A percentile compares a stretch with the other conserved stretches of the same genome.
Conservation (phyloP, 2,113 vertebrate genomes). For the Jaculus jaculus region DNA sequence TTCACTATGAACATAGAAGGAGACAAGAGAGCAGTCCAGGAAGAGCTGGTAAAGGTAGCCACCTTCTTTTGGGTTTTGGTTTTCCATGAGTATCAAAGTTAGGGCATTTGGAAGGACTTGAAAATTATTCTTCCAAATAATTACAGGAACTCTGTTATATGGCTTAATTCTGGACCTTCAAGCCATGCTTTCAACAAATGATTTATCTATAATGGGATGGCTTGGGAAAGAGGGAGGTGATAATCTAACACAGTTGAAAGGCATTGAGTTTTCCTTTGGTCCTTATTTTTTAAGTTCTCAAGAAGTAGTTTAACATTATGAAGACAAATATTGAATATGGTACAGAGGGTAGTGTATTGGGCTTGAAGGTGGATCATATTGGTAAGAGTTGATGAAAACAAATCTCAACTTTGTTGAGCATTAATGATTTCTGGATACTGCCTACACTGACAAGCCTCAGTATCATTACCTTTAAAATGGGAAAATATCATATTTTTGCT, state of each 20-base stretch:
- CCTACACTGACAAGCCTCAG: not conserved
- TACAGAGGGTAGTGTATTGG: not conserved
- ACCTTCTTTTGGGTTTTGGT: not conserved
- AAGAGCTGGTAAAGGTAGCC: not conserved
- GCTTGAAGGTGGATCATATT: not conserved
- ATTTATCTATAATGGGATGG: conserved; percentile 66
- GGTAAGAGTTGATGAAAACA: not conserved
- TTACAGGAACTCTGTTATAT: conserved; percentile 51
- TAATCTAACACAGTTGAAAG: conserved; percentile 57
- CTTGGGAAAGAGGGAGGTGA: not conserved
- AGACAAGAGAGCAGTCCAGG: not conserved
- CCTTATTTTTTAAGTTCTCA: conserved; percentile 43
- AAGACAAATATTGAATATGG: conserved; percentile 52
- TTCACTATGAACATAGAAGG: not conserved
- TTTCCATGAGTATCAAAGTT: not conserved
- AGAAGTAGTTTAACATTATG: conserved; percentile 51
- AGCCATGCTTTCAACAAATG: conserved; percentile 55
- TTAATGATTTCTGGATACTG: not conserved
- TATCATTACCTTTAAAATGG: not conserved
- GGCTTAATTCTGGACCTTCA: conserved; percentile 59
- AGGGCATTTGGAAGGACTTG: not conserved
- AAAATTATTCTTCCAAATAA: conserved; percentile 37
- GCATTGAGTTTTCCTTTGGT: conserved; percentile 53
- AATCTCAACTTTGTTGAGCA: not conserved
- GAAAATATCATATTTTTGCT: not conserved